A percentile compares a stretch with the other conserved stretches of the same genome.
These are phyloP conservation scores for Acrobasis suavella DNA, from an alignment of 2,888 invertebrate species.

Conservation along the genomic window DNA sequence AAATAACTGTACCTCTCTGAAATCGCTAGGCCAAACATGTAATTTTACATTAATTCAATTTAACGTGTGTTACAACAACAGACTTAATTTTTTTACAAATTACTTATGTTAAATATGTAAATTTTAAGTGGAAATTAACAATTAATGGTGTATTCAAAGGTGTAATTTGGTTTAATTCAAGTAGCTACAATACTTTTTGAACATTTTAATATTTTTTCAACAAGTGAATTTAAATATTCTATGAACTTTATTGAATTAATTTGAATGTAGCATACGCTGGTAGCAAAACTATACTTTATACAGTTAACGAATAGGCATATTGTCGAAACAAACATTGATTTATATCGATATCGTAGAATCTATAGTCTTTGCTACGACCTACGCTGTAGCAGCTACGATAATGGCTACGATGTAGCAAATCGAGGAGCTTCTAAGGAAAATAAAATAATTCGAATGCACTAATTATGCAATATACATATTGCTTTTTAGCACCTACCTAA, in stretches of 20 bases:
- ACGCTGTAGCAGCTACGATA: background rate
- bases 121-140: background rate
- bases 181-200: background rate
- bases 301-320: too few species aligned
- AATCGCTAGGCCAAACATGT: background rate
- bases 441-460: too few species aligned
- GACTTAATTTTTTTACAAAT: background rate
- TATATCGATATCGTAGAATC: background rate
- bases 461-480: too few species aligned
- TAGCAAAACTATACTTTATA: too few species aligned
- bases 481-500: too few species aligned
- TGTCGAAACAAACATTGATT: too few species aligned
- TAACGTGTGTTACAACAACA: background rate
- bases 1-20: slow-evolving; percentile 17
- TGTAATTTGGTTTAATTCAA: background rate
- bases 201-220: too few species aligned
- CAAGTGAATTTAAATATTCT: too few species aligned
- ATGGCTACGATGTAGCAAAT: background rate
- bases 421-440: background rate
- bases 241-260: too few species aligned
- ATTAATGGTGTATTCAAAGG: background rate
- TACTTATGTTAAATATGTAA: background rate
- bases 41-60: slow-evolving; percentile 1
- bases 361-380: background rate
- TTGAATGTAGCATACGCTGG: too few species aligned